Conservation (phyloP, 2,113 vertebrate species). For the Argyrosomus japonicus region DNA sequence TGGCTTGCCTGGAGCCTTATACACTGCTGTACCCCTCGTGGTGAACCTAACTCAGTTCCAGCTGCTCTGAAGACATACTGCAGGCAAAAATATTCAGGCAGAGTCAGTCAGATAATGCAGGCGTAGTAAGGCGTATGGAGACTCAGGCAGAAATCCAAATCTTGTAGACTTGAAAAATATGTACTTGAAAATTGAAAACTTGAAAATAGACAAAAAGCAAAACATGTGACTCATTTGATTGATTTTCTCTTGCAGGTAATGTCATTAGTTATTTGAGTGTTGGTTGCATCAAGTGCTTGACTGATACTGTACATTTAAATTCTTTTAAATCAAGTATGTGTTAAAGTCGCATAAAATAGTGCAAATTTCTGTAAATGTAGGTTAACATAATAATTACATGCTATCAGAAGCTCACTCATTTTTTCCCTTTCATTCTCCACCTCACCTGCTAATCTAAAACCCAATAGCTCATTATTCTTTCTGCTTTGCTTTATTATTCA, state of each 20-base stretch:
- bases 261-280: background rate
- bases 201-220: constrained; percentile 11
- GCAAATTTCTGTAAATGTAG: background rate
- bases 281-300: too few relatives aligned
- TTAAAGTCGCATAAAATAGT: background rate
- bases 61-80: constrained; percentile 49
- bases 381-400: background rate
- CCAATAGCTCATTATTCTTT: constrained; percentile 13
- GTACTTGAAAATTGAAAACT: background rate
- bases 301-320: background rate
- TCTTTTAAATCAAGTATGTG: background rate
- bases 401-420: background rate
- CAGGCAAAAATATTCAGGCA: constrained; percentile 27
- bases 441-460: constrained; percentile 2
- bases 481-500: constrained; percentile 45
- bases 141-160: constrained; percentile 8
- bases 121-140: background rate
- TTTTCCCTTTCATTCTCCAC: background rate
- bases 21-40: constrained; percentile 49
- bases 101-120: constrained; percentile 36
- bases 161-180: too few relatives aligned
- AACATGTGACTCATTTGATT: background rate
- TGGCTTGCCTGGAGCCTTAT: constrained; percentile 62
- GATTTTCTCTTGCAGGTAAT: background rate
- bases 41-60: constrained; percentile 55